These are phyloP conservation scores for Erpornis zantholeuca DNA, from an alignment of 2,113 vertebrate genomes.

Conservation along the genomic window DNA sequence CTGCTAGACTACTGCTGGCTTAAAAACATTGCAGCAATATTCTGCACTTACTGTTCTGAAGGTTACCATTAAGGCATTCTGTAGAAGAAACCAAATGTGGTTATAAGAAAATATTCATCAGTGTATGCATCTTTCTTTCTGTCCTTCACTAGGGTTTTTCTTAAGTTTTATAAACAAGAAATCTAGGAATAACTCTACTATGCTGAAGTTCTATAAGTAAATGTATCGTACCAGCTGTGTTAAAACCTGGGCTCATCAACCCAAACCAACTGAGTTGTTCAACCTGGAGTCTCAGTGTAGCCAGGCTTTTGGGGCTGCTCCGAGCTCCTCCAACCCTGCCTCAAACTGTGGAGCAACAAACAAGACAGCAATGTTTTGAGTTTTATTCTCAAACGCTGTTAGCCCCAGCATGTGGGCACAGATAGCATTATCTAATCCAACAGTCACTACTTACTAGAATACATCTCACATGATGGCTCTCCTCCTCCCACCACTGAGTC, in stretches of 20 bases:
- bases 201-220: not conserved
- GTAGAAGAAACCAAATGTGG: not conserved
- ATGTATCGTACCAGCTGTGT: not conserved
- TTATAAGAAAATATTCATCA: not conserved
- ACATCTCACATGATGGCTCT: constrained; percentile 29
- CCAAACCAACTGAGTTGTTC: not conserved
- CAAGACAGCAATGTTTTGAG: not conserved
- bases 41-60: not conserved
- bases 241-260: not conserved
- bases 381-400: not conserved
- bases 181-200: not conserved
- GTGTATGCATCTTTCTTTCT: not conserved
- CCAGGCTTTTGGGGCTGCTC: not conserved
- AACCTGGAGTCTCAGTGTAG: accelerated
- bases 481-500: constrained; percentile 48
- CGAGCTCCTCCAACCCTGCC: not conserved
- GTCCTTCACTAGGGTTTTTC: not conserved
- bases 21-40: not conserved
- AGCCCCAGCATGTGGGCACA: constrained; percentile 10
- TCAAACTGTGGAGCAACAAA: not conserved
- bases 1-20: not conserved
- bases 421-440: constrained; percentile 49
- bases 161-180: not conserved
- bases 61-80: not conserved
- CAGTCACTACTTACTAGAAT: constrained; percentile 40